Evolutionary conservation across 2,888 invertebrate genomes (phyloP), one percentile per base, ranked within the genome.

Genomic region (Diploptera punctata): DNA sequence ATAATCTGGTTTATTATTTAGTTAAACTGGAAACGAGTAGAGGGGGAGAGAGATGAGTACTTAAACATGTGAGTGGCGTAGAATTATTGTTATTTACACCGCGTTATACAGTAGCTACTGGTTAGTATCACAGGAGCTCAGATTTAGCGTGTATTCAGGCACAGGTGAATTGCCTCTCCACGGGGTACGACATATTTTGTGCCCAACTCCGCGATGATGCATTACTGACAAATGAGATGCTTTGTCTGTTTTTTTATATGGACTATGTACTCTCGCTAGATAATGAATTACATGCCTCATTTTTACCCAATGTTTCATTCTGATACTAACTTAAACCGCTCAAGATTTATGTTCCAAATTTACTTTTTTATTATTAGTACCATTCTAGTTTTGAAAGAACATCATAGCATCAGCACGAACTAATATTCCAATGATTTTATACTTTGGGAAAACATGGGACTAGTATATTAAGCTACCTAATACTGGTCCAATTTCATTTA

Each of bases 281-380:
- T 57, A 26, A 29, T 57, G 57, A 57, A 29, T 57, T 57, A n/a
- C 54, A 54, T 54, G 54, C 54, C 26, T 54, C 54, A 29, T 54
- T 54, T 54, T 26, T 54, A 54, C 26, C 26, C 47, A 54, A 54
- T 26, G 54, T 24, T 54, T 54, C 26, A 54, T 54, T 54, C 54
- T 54, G 54, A 26, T 54, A 26, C 10, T 26, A 54, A 54, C 10
- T 54, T 54, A 54, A 54, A 9, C 54, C 13, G 21, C 54, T 4
- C 21, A 54, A 54, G 54, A 54, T 54, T 54, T 26, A 26, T 54
- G 29, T 26, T 54, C 26, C 26, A 24, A 21, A 26, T 54, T 54
- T 54, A 54, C 54, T 3, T 33, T 33, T 33, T 33, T 33, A 10
- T 33, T 33, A 10, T 33, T 33, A 33, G 7, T 7, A 33, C 26